Evolutionary conservation across 2,888 invertebrate species (phyloP).

Genomic region (Macropis europaea): DNA sequence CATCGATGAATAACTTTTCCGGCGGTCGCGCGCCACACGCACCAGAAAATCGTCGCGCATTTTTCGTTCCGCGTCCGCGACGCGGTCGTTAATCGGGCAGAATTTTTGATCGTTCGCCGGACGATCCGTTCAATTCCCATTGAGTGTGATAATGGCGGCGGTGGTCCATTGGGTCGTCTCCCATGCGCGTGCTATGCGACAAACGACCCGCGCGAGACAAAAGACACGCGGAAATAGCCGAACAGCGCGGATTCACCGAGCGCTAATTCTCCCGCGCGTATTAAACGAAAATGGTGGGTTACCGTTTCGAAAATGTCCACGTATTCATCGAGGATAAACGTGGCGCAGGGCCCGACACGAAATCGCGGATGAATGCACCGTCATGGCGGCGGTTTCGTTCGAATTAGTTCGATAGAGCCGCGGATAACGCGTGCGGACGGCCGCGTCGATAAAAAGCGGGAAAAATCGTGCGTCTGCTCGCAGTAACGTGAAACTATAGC

Average conservation of each 20-base stretch:
- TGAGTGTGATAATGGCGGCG: conserved; percentile 20
- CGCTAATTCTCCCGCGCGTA: conserved; percentile 40
- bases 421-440: conserved; percentile 5
- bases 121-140: conserved; percentile 31
- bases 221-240: conserved; percentile 43
- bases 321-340: background rate
- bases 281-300: conserved; percentile 41
- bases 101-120: conserved; percentile 27
- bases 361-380: background rate
- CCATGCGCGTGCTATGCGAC: conserved; percentile 6
- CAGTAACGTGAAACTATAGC: no score
- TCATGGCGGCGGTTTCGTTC: background rate
- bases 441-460: conserved; percentile 26
- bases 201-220: conserved; percentile 26
- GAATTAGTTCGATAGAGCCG: conserved; percentile 35
- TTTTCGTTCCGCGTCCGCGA: no score
- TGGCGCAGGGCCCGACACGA: background rate
- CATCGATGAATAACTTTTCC: conserved; percentile 31
- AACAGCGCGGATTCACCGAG: conserved; percentile 30
- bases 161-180: background rate
- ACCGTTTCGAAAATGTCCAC: conserved; percentile 26
- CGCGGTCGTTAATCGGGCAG: conserved; percentile 19
- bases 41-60: background rate
- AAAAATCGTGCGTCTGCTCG: conserved; percentile 15
- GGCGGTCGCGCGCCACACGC: no score